Evolutionary conservation across 2,888 invertebrate species (phyloP).

Genomic region (Eupithecia centaureata): DNA sequence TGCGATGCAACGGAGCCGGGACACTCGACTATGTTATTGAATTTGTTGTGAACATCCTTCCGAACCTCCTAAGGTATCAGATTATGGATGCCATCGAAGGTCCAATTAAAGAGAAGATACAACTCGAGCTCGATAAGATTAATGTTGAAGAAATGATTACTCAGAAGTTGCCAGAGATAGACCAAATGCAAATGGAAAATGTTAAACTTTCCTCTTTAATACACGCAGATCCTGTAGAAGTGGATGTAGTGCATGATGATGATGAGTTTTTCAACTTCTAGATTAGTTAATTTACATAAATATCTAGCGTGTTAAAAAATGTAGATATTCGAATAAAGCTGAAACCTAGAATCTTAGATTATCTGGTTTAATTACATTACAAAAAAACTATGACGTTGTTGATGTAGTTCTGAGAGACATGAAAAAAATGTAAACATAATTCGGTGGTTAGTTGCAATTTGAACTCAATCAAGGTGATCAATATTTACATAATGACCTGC

Average conservation of each 20-base stretch:
- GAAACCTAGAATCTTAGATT: neutral
- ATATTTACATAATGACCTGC: neutral
- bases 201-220: slow-evolving; percentile 73
- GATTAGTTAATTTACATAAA: slow-evolving; percentile 7
- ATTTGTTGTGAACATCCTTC: slow-evolving; percentile 90
- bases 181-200: slow-evolving; percentile 81
- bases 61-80: slow-evolving; percentile 93
- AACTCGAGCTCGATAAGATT: slow-evolving; percentile 88
- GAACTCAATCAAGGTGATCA: neutral
- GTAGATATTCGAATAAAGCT: neutral
- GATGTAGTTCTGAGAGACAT: neutral
- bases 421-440: neutral
- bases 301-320: neutral
- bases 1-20: slow-evolving; percentile 93
- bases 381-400: neutral
- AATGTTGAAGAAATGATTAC: slow-evolving; percentile 90
- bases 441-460: neutral
- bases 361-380: neutral
- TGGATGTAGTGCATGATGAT: slow-evolving; percentile 61
- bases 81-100: slow-evolving; percentile 93
- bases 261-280: slow-evolving; percentile 80
- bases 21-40: slow-evolving; percentile 93
- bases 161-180: slow-evolving; percentile 87
- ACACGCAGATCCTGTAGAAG: slow-evolving; percentile 48
- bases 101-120: slow-evolving; percentile 89